Evolutionary conservation across 2,797 vertebrate genomes (phyloP).

Genomic region (Iguana delicatissima): DNA sequence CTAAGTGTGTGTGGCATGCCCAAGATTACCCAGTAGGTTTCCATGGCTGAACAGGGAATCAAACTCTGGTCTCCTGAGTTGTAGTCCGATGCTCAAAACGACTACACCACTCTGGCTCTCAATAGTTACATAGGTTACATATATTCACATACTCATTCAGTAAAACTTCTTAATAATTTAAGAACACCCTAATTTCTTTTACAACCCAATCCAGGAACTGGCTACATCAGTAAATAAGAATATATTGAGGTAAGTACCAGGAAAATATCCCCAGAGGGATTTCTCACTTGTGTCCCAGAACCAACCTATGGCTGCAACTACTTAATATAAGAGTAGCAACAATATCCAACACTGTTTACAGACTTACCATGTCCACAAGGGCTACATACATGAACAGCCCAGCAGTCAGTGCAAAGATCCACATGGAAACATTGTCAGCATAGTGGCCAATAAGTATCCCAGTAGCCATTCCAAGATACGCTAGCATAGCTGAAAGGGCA

Average conservation of each 20-base stretch:
- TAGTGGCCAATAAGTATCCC: constrained; percentile 97
- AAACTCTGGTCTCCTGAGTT: too few relatives aligned
- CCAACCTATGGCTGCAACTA: not conserved
- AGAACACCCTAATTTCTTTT: not conserved
- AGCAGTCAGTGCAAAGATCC: constrained; percentile 97
- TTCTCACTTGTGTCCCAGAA: not conserved
- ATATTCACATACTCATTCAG: not conserved
- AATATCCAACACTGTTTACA: not conserved
- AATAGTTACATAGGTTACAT: too few relatives aligned
- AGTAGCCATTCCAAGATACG: constrained; percentile 92
- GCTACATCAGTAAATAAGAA: not conserved
- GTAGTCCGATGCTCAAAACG: too few relatives aligned
- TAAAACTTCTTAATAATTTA: not conserved
- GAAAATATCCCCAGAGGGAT: not conserved
- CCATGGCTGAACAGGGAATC: too few relatives aligned
- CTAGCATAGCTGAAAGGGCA: constrained; percentile 92
- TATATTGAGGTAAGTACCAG: not conserved
- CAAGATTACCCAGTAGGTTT: too few relatives aligned
- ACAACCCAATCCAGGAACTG: not conserved
- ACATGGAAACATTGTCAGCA: constrained; percentile 93
- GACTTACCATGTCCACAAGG: constrained; percentile 96
- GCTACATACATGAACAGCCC: constrained; percentile 98
- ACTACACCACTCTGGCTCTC: too few relatives aligned
- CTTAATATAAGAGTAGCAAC: not conserved
- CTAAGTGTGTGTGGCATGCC: too few relatives aligned